Conservation (phyloP, 2,113 vertebrate genomes). For the Rallus limicola region DNA sequence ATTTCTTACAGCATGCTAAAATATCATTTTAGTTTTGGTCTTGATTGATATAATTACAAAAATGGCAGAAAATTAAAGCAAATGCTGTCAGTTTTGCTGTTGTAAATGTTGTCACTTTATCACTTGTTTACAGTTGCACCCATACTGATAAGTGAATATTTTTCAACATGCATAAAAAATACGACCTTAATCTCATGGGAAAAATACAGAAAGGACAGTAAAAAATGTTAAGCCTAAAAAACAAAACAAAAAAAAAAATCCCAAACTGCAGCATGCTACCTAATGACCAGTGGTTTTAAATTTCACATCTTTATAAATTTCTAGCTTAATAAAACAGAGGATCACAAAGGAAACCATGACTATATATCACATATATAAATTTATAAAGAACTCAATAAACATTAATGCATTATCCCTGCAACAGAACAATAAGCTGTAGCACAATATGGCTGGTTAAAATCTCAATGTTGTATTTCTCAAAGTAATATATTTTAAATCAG, state of each 20-base stretch:
- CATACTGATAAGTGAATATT: conserved; percentile 82
- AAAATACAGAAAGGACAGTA: conserved; percentile 68
- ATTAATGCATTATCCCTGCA: conserved; percentile 49
- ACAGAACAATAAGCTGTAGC: conserved; percentile 56
- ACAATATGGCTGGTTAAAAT: conserved; percentile 61
- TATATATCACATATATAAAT: conserved; percentile 8
- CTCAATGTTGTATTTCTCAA: conserved; percentile 62
- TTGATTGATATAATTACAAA: conserved; percentile 88
- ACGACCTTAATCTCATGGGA: conserved; percentile 74
- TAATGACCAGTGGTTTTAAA: conserved; percentile 43
- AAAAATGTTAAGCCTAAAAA: conserved; percentile 31
- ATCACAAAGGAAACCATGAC: conserved; percentile 38
- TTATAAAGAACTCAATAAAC: conserved; percentile 31
- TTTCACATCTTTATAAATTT: conserved; percentile 44
- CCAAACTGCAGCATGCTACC: conserved; percentile 43
- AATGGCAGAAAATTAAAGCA: conserved; percentile 86
- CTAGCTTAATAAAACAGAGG: conserved; percentile 60
- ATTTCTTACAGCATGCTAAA: conserved; percentile 85
- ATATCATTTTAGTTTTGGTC: conserved; percentile 86
- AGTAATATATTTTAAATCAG: conserved; percentile 68
- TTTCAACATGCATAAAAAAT: conserved; percentile 80
- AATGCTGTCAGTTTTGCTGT: conserved; percentile 82
- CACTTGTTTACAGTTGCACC: conserved; percentile 83
- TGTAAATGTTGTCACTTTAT: conserved; percentile 81
- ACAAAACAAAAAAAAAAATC: conserved; percentile 24